Evolutionary conservation across 2,888 invertebrate species (phyloP), one percentile per base, ranked within the genome.

Genomic region (Proisotoma minuta): DNA sequence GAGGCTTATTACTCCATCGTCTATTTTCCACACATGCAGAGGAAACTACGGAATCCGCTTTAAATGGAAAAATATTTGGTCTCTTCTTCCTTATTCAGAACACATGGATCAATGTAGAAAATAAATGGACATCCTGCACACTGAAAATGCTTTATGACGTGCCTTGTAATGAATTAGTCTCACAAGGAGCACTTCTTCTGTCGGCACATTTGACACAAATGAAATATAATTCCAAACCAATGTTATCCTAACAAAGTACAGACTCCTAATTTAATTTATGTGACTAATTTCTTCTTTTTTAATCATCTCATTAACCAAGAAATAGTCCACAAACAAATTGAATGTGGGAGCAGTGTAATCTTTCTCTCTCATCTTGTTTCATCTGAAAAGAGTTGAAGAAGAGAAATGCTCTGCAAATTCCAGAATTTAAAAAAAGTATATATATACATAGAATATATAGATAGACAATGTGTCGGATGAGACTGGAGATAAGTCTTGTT

Each of bases 121-220:
- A 27, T 24, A 8, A 15, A 24, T 5, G 23, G 50, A 50, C 27
- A 27, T 26, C 8, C 27, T 51, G 4, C 8, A n/a, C 26, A 24
- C 39, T 18, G 34, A 54, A 34, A 29, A 54, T 8, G 15, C 27
- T 54, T 54, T 54, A 54, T 54, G 24, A 54, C 39, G 53, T 54
- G 53, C 28, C 28, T 23, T 24, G 12, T 54, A 34, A 54, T 54
- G 53, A 54, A 54, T 29, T 54, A 28, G 53, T 39, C 43, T 43
- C 43, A 43, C 43, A 43, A 43, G 43, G 43, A 43, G 43, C 5
- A 43, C 43, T 43, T 34, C n/a, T 34, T 43, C 43, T 43, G 43
- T 43, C 43, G 43, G 43, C 43, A 43, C 43, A 12, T 43, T 43
- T 10, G 34, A 18, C 43, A 43, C 34, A 8, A 34, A 34, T n/a